Conservation (phyloP, 2,797 vertebrate species). For the Falco novaeseelandiae region DNA sequence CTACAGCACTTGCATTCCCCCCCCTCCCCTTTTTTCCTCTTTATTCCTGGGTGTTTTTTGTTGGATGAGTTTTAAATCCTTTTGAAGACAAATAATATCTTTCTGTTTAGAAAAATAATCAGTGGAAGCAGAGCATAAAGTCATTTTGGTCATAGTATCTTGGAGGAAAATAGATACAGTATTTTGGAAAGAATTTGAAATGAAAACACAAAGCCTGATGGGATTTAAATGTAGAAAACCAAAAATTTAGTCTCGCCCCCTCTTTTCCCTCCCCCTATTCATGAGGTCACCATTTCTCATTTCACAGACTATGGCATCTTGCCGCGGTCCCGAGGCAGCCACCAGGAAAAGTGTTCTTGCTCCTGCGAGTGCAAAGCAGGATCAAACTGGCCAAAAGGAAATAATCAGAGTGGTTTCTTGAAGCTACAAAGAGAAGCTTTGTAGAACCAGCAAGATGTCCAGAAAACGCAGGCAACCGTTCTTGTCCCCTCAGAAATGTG, state of each 20-base stretch:
- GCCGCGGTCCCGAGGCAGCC: slow-evolving; percentile 6
- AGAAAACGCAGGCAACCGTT: not conserved
- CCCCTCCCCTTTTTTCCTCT: not conserved
- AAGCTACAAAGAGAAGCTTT: not conserved
- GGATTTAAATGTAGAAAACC: slow-evolving; percentile 41
- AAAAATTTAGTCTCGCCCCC: slow-evolving; percentile 36
- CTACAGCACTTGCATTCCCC: slow-evolving; percentile 4
- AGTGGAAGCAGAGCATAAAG: not conserved
- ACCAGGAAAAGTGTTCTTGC: not conserved
- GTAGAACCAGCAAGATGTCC: not conserved
- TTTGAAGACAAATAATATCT: slow-evolving; percentile 47
- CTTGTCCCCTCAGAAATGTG: not conserved
- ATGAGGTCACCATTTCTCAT: slow-evolving; percentile 40
- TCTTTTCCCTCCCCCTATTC: not conserved
- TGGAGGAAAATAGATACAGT: slow-evolving; percentile 27
- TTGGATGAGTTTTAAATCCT: slow-evolving; percentile 38
- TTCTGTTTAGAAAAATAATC: slow-evolving; percentile 58
- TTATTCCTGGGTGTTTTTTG: not conserved
- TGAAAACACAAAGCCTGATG: slow-evolving; percentile 32
- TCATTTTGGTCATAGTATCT: slow-evolving; percentile 11
- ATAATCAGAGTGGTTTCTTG: not conserved
- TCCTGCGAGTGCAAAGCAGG: not conserved
- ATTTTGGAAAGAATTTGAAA: slow-evolving; percentile 48
- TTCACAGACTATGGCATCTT: slow-evolving; percentile 2
- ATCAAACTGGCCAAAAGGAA: not conserved